A percentile compares a stretch with the other conserved stretches of the same genome.
Conservation (phyloP, 1,140 invertebrate species). For the Agraylea sexmaculata region DNA sequence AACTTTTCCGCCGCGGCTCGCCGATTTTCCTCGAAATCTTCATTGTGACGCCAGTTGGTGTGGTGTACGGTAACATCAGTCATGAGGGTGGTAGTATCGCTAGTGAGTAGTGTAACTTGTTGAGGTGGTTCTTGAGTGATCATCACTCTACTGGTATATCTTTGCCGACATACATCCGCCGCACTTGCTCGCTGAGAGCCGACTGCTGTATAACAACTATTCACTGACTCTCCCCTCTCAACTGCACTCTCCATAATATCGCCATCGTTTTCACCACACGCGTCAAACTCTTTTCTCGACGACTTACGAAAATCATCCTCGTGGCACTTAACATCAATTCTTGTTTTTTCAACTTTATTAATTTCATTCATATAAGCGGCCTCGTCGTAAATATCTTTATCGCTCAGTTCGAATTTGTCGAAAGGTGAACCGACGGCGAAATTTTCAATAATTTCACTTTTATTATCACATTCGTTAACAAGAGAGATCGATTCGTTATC, state of each 20-base stretch:
- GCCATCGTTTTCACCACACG: constrained; percentile 28
- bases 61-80: constrained; percentile 46
- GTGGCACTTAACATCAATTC: too few relatives aligned
- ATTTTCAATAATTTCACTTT: too few relatives aligned
- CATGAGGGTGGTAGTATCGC: constrained; percentile 57
- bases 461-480: too few relatives aligned
- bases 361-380: too few relatives aligned
- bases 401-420: too few relatives aligned
- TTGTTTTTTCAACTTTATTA: too few relatives aligned
- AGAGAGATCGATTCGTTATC: too few relatives aligned
- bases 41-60: constrained; percentile 31
- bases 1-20: constrained; percentile 27
- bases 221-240: constrained; percentile 37
- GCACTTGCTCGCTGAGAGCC: constrained; percentile 32
- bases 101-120: constrained; percentile 57
- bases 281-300: constrained; percentile 39
- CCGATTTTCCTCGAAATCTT: constrained; percentile 18
- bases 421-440: too few relatives aligned
- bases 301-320: too few relatives aligned
- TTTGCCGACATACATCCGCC: constrained; percentile 43
- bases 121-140: constrained; percentile 57
- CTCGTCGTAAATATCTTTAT: too few relatives aligned
- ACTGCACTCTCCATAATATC: constrained; percentile 33
- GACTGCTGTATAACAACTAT: too few relatives aligned
- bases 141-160: constrained; percentile 76